These are phyloP conservation scores for Chunga burmeisteri DNA, from an alignment of 2,113 vertebrate species.

Conservation along the genomic window DNA sequence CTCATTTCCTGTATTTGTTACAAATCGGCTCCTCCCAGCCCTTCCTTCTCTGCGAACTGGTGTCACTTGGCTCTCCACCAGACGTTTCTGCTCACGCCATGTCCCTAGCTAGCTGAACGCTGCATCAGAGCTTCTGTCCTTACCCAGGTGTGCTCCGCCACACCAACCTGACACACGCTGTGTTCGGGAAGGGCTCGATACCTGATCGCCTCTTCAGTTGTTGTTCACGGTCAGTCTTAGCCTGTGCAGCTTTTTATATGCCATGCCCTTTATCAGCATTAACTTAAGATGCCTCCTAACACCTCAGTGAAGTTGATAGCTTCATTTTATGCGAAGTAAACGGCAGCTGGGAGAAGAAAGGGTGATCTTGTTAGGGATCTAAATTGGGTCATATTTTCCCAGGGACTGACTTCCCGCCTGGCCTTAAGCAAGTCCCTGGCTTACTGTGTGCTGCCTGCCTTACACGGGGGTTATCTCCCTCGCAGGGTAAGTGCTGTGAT, in stretches of 20 bases:
- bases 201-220: too few relatives aligned
- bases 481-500: rapidly evolving
- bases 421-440: background rate
- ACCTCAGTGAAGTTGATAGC: background rate
- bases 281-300: background rate
- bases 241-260: background rate
- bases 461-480: background rate
- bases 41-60: background rate
- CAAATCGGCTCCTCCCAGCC: background rate
- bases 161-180: background rate
- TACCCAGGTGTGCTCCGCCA: background rate
- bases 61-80: background rate
- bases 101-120: rapidly evolving
- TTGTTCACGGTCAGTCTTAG: background rate
- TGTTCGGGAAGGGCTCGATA: too few relatives aligned
- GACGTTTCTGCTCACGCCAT: background rate
- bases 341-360: background rate
- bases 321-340: background rate
- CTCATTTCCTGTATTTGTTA: conserved; percentile 63
- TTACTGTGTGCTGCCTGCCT: background rate
- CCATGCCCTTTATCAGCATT: background rate
- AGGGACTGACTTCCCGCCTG: background rate
- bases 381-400: background rate
- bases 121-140: background rate
- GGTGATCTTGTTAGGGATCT: background rate